These are phyloP conservation scores for Stichodactyla mertensii DNA, from an alignment of 64 coral and sea anemone genomes.

Conservation along the genomic window DNA sequence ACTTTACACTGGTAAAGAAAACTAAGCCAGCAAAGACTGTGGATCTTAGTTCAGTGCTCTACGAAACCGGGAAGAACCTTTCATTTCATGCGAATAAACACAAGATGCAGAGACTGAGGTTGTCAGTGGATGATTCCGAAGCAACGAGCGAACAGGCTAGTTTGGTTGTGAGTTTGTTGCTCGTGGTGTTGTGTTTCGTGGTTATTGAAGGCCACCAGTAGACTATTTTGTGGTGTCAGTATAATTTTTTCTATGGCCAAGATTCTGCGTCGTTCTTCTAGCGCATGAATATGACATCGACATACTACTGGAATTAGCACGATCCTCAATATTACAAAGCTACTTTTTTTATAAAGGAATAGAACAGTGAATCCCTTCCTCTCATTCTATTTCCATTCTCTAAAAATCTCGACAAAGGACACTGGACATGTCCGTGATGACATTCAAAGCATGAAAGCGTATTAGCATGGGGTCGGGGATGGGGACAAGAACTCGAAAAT, in stretches of 20 bases:
- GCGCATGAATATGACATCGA: too few relatives aligned
- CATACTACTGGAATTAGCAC: too few relatives aligned
- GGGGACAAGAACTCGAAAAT: too few relatives aligned
- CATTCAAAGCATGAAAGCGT: too few relatives aligned
- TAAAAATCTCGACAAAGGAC: not conserved
- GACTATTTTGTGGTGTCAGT: not conserved
- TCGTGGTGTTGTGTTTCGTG: not conserved
- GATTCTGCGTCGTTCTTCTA: too few relatives aligned
- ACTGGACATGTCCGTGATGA: not conserved
- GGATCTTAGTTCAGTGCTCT: not conserved
- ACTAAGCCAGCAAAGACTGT: not conserved
- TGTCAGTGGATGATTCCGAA: not conserved
- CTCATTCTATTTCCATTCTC: not conserved
- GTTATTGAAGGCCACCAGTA: not conserved
- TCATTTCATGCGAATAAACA: not conserved
- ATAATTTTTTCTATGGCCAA: too few relatives aligned
- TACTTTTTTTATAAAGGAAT: not conserved
- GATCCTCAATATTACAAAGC: too few relatives aligned
- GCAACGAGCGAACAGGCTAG: not conserved
- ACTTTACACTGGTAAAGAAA: slow-evolving; percentile 65
- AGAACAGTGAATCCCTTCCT: not conserved
- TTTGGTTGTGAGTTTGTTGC: not conserved
- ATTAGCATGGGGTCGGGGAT: too few relatives aligned
- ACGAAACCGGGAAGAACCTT: not conserved
- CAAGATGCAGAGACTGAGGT: not conserved